Conservation (phyloP, 1,140 invertebrate species). For the Nomia melanderi region DNA sequence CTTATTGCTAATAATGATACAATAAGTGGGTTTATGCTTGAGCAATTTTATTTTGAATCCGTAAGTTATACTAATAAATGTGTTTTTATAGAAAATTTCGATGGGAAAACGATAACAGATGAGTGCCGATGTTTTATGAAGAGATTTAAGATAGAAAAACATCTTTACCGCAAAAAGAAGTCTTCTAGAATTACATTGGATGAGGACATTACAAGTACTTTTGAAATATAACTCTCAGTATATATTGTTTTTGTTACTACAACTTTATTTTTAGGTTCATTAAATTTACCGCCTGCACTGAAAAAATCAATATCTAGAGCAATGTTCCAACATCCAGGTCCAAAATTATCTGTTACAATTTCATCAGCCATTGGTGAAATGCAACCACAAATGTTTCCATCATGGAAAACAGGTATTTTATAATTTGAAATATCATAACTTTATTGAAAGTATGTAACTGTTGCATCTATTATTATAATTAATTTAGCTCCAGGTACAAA, state of each 20-base stretch:
- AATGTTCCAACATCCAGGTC: slow-evolving; percentile 71
- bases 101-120: slow-evolving; percentile 80
- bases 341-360: slow-evolving; percentile 69
- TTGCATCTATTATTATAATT: slow-evolving; percentile 22
- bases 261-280: slow-evolving; percentile 63
- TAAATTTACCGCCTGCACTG: slow-evolving; percentile 77
- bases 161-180: slow-evolving; percentile 60
- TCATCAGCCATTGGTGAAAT: slow-evolving; percentile 59
- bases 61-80: slow-evolving; percentile 8
- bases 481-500: slow-evolving; percentile 61
- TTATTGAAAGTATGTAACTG: slow-evolving; percentile 7
- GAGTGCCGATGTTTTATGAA: slow-evolving; percentile 80
- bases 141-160: slow-evolving; percentile 79
- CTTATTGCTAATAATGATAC: slow-evolving; percentile 83
- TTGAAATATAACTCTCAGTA: slow-evolving; percentile 15
- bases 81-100: slow-evolving; percentile 72
- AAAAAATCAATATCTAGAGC: slow-evolving; percentile 75
- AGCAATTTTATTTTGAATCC: neutral
- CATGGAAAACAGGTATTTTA: slow-evolving; percentile 74
- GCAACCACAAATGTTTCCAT: slow-evolving; percentile 67
- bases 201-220: slow-evolving; percentile 77
- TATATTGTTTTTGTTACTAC: neutral
- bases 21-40: slow-evolving; percentile 79
- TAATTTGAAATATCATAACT: neutral
- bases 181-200: slow-evolving; percentile 65